phyloP scores from a whole-genome alignment of 2,888 invertebrate genomes.

The Patella ulyssiponensis region DNA sequence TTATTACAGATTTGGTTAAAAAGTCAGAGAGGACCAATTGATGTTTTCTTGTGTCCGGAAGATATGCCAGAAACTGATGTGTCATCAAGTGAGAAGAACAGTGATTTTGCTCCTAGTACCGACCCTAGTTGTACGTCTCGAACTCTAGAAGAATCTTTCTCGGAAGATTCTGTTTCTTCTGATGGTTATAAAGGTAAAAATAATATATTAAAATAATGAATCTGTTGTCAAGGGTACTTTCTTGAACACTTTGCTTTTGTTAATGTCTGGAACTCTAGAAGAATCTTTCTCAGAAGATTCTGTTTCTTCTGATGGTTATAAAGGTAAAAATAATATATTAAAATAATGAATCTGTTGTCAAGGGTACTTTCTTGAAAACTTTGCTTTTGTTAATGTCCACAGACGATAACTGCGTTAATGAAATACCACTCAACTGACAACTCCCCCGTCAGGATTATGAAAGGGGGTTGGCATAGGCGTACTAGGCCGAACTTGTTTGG shows the following conservation, averaged over 20 bases:
- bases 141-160: conserved; percentile 25
- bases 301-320: conserved; percentile 60
- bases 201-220: neutral
- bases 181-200: conserved; percentile 60
- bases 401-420: too few species aligned
- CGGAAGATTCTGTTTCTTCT: conserved; percentile 58
- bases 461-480: too few species aligned
- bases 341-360: neutral
- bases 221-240: too few species aligned
- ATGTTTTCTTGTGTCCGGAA: conserved; percentile 95
- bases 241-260: too few species aligned
- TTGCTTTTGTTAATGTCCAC: too few species aligned
- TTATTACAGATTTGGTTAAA: conserved; percentile 86
- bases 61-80: conserved; percentile 70
- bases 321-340: conserved; percentile 41
- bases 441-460: too few species aligned
- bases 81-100: conserved; percentile 1
- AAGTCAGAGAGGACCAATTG: conserved; percentile 91
- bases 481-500: too few species aligned
- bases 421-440: too few species aligned
- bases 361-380: too few species aligned
- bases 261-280: neutral
- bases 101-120: neutral
- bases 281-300: conserved; percentile 52
- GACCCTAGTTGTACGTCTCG: neutral